Percentiles rank a stretch among this genome's conserved stretches.
Conservation (phyloP, 23 tunicate genomes). For the Pegea sp. region DNA sequence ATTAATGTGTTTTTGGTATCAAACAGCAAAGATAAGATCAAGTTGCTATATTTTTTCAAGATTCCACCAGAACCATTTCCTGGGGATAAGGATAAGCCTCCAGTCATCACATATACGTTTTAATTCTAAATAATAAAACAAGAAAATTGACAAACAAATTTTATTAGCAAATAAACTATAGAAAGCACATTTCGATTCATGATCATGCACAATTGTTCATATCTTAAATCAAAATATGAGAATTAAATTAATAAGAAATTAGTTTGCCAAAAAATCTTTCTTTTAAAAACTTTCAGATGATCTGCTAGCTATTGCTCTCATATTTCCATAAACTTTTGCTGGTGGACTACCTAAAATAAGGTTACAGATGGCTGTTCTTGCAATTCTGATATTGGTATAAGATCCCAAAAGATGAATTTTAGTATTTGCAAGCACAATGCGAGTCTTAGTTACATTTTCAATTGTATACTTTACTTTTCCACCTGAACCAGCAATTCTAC, state of each 20-base stretch:
- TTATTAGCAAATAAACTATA: too few species aligned
- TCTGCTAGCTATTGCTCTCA: conserved; percentile 61
- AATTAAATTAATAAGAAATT: too few species aligned
- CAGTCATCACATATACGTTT: too few species aligned
- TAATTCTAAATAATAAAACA: too few species aligned
- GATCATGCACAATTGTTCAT: too few species aligned
- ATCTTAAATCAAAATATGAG: too few species aligned
- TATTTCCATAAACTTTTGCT: conserved; percentile 85
- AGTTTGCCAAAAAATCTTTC: neutral
- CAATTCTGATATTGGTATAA: conserved; percentile 70
- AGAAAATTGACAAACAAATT: too few species aligned
- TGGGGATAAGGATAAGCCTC: too few species aligned
- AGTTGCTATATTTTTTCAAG: too few species aligned
- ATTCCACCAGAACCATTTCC: too few species aligned
- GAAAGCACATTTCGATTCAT: too few species aligned
- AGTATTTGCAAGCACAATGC: conserved; percentile 80
- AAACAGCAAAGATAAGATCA: too few species aligned
- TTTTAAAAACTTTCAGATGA: conserved; percentile 37
- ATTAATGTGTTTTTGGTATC: conserved; percentile 23
- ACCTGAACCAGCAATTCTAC: conserved; percentile 87
- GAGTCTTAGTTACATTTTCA: conserved; percentile 88
- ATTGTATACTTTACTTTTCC: conserved; percentile 80
- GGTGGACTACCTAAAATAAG: conserved; percentile 82
- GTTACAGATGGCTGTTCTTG: conserved; percentile 82
- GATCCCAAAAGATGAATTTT: conserved; percentile 76